Percentiles rank a stretch among this genome's conserved stretches.
Conservation (phyloP, 2,113 vertebrate genomes). For the Poeciliopsis occidentalis region DNA sequence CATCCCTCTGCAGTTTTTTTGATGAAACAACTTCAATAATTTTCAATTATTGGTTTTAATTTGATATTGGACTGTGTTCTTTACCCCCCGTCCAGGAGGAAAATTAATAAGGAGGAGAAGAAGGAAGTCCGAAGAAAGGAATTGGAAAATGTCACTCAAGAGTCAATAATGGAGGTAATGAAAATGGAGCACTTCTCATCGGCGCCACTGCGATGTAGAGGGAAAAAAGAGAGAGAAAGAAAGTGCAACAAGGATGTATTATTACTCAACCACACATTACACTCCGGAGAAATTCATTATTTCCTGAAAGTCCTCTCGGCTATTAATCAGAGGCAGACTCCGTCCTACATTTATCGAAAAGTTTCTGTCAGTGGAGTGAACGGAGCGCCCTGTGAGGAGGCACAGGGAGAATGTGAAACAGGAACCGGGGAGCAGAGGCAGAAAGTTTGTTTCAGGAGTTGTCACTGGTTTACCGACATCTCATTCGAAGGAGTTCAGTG, state of each 20-base stretch:
- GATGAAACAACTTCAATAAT: constrained; percentile 1
- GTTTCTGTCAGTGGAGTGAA: constrained; percentile 13
- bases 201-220: neutral
- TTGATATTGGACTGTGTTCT: constrained; percentile 8
- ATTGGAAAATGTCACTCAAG: constrained; percentile 8
- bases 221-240: neutral
- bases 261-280: neutral
- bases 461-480: neutral
- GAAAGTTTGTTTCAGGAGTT: neutral
- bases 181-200: constrained; percentile 9
- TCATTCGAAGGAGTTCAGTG: neutral
- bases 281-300: constrained; percentile 46
- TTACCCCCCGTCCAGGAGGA: neutral
- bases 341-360: neutral
- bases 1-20: neutral
- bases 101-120: neutral
- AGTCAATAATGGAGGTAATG: constrained; percentile 30
- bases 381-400: neutral
- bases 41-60: constrained; percentile 20
- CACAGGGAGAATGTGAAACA: neutral
- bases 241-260: neutral
- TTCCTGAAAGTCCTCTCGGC: constrained; percentile 33
- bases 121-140: neutral
- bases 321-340: constrained; percentile 27
- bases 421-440: constrained; percentile 2